A percentile compares a stretch with the other conserved stretches of the same genome.
Evolutionary conservation across 2,797 vertebrate species (phyloP).

Genomic region (Toxotes lorentzi): DNA sequence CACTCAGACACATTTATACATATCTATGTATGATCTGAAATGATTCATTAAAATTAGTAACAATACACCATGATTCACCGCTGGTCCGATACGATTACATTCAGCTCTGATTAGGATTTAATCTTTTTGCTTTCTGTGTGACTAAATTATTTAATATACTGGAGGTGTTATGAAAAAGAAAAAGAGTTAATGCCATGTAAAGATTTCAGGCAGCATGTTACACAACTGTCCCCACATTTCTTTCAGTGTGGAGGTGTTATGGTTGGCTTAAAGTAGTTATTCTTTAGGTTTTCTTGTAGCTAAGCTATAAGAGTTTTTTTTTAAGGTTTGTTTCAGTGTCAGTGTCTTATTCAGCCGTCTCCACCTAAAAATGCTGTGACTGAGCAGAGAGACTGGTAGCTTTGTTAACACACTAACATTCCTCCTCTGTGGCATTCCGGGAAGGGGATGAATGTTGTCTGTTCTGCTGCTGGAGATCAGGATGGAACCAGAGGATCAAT

Average conservation of each 20-base stretch:
- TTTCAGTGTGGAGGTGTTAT: background rate
- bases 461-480: background rate
- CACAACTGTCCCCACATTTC: background rate
- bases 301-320: too few species aligned
- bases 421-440: background rate
- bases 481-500: background rate
- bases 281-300: too few species aligned
- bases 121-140: too few species aligned
- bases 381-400: background rate
- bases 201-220: too few species aligned
- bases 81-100: background rate
- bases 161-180: background rate
- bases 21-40: too few species aligned
- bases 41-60: too few species aligned
- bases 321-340: background rate
- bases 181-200: too few species aligned
- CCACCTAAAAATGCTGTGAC: background rate
- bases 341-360: background rate
- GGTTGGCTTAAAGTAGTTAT: too few species aligned
- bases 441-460: background rate
- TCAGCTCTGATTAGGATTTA: too few species aligned
- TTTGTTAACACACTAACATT: conserved; percentile 4
- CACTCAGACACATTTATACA: too few species aligned
- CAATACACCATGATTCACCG: background rate
- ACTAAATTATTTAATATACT: background rate